phyloP scores from a whole-genome alignment of 2,113 vertebrate species.

The Zeus faber region DNA sequence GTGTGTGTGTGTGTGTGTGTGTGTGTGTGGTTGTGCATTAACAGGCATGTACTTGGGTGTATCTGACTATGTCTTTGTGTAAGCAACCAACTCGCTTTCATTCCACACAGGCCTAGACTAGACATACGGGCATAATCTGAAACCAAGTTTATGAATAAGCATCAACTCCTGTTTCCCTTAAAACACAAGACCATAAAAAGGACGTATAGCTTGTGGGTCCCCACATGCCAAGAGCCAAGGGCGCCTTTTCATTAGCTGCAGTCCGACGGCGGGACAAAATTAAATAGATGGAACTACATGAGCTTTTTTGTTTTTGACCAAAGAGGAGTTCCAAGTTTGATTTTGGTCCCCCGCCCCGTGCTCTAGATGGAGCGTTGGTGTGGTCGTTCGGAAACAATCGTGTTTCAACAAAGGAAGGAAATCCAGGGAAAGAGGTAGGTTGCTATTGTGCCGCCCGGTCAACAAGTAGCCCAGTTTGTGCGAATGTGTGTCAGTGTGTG shows the following conservation, averaged over 20 bases:
- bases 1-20: conserved; percentile 14
- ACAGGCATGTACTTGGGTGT: background rate
- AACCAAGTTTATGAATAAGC: too few species aligned
- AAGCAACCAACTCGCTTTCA: background rate
- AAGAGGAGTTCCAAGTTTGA: background rate
- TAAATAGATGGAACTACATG: too few species aligned
- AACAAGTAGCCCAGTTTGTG: conserved; percentile 13
- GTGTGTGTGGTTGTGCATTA: background rate
- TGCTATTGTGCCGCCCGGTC: conserved; percentile 45
- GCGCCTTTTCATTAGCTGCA: conserved; percentile 34
- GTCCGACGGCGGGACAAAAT: conserved; percentile 6
- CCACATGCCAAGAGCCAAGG: conserved; percentile 21
- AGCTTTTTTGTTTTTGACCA: background rate
- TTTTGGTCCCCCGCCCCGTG: conserved; percentile 9
- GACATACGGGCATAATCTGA: too few species aligned
- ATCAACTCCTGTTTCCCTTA: conserved; percentile 7
- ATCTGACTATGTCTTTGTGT: background rate
- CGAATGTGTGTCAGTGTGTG: conserved; percentile 9
- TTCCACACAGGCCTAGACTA: background rate
- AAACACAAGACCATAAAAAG: too few species aligned
- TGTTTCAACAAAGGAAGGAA: conserved; percentile 63
- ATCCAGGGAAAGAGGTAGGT: too few species aligned
- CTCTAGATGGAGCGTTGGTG: conserved; percentile 28
- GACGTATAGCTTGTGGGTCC: too few species aligned
- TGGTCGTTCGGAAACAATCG: conserved; percentile 51